Base-by-base conservation (phyloP, 2,113 vertebrate species). In the Paramormyrops kingsleyae region DNA sequence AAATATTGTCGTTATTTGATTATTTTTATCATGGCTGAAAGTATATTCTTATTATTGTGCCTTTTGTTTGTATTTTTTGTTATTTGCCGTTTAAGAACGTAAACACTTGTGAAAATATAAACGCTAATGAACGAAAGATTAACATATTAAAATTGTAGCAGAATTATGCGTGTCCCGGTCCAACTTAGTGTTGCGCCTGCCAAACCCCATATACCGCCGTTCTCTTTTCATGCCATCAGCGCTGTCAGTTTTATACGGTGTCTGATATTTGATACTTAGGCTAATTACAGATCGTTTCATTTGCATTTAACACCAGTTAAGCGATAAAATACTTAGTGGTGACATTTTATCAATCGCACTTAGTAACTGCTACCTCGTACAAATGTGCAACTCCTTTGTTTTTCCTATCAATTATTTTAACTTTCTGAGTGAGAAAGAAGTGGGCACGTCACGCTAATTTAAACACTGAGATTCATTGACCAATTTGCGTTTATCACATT, bases 381-480 rank as follows among this genome's bases (percentile, higher is more conserved):
- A 74, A 90, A 87, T 89, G 88, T 80, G 87, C n/a, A 89, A 53
- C 49, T 83, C 17, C 17, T 89, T 66, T 88, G 87, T 53, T 87
- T 74, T 80, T 70, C 24, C 44, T 49, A 31, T 74, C 46, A 77
- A 42, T 80, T 87, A 87, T 87, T 90, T 87, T 87, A 87, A 87
- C 24, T 90, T 35, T 47, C 39, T 27, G 27, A 89, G 89, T 87
- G 89, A 90, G 85, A 90, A 90, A 80, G 47, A 66, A 87, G 89
- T 90, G 89, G 89, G 85, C 85, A 49, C 46, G 46, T 35, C 85
- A 70, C 21, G 84, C 35, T 90, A 90, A 90, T 90, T 90, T 87
- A 90, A 90, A 90, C 89, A 90, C 89, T 90, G 89, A 90, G 85
- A 90, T 52, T 77, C 62, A 90, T 87, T 90, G 85, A 87, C 85